Evolutionary conservation across 2,797 vertebrate genomes (phyloP).

Genomic region (Ciconia nigra): DNA sequence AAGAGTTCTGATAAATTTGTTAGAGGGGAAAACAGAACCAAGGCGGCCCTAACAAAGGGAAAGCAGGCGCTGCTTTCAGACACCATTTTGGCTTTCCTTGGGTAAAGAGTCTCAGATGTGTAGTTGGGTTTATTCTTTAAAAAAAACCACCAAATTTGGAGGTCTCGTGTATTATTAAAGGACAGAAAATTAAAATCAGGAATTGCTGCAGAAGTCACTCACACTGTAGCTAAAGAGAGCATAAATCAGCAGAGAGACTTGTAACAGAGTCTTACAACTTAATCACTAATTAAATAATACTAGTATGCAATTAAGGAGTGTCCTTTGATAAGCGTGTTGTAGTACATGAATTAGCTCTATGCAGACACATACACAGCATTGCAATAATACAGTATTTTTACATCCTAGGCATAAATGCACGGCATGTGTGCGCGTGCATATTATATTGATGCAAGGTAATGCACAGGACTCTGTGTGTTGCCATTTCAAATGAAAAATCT

Average conservation of each 20-base stretch:
- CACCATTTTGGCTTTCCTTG: not conserved
- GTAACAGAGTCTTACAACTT: not conserved
- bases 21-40: not conserved
- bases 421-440: not conserved
- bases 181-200: not conserved
- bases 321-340: not conserved
- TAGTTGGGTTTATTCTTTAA: not conserved
- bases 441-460: not conserved
- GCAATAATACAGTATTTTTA: not conserved
- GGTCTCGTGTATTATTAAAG: not conserved
- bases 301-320: not conserved
- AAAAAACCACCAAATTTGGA: not conserved
- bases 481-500: conserved; percentile 7
- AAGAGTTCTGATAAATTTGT: not conserved
- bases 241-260: not conserved
- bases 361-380: not conserved
- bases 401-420: not conserved
- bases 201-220: not conserved
- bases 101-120: not conserved
- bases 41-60: not conserved
- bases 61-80: not conserved
- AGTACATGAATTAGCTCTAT: not conserved
- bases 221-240: not conserved
- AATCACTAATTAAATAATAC: conserved; percentile 2
- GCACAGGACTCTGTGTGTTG: not conserved